Conservation (phyloP, 2,888 invertebrate genomes). For the Drosophila formosana region DNA sequence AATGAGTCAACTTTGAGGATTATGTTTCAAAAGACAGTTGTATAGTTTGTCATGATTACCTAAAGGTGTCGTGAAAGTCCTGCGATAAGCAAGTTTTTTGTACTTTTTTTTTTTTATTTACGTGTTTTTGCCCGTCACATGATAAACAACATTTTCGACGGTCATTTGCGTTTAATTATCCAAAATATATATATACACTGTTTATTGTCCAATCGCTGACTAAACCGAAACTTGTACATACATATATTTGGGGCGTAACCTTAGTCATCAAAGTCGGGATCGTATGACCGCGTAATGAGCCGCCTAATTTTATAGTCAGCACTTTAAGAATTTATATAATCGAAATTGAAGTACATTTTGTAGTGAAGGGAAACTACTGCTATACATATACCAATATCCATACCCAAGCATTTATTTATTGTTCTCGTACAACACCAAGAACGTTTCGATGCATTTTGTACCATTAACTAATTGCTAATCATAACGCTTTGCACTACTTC, state of each 20-base stretch:
- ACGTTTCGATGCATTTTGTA: constrained; percentile 48
- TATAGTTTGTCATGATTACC: constrained; percentile 4
- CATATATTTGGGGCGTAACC: constrained; percentile 6
- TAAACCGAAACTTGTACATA: constrained; percentile 11
- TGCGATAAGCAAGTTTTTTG: constrained; percentile 6
- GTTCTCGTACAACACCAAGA: constrained; percentile 19
- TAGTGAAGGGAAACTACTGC: background rate
- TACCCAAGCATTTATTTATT: constrained; percentile 9
- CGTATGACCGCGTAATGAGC: constrained; percentile 20
- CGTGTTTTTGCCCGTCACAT: constrained; percentile 4
- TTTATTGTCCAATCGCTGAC: constrained; percentile 21
- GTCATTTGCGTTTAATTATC: constrained; percentile 18
- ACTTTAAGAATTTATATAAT: constrained; percentile 17
- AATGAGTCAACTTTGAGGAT: background rate
- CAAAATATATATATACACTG: constrained; percentile 2
- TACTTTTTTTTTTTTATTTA: background rate
- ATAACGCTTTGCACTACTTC: constrained; percentile 80
- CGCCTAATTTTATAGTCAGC: constrained; percentile 2
- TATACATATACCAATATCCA: background rate
- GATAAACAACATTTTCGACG: constrained; percentile 19
- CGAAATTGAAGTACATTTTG: background rate
- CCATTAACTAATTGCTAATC: constrained; percentile 74
- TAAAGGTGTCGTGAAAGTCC: constrained; percentile 3
- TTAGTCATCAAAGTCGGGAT: constrained; percentile 36
- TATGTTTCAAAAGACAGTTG: background rate